phyloP scores from a whole-genome alignment of 2,113 vertebrate species.

The Myotis lucifugus region DNA sequence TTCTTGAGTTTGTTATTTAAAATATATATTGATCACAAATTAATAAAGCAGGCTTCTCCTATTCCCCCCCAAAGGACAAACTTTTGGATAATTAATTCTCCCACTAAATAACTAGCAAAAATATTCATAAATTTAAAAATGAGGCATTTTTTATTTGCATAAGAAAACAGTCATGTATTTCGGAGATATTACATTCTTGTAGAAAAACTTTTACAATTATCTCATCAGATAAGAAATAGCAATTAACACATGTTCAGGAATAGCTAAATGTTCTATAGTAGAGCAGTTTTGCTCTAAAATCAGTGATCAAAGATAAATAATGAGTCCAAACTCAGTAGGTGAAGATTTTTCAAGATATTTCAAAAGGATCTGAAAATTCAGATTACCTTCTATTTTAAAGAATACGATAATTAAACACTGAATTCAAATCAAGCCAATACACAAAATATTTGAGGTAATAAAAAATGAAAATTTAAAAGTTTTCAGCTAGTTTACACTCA shows the following conservation, averaged over 20 bases:
- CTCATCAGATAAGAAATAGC: slow-evolving; percentile 66
- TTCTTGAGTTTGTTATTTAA: slow-evolving; percentile 53
- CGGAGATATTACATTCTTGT: slow-evolving; percentile 36
- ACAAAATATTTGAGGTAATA: slow-evolving; percentile 14
- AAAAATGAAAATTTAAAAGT: not conserved
- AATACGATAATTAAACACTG: slow-evolving; percentile 38
- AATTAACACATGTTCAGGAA: slow-evolving; percentile 44
- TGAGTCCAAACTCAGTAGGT: slow-evolving; percentile 13
- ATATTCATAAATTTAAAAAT: slow-evolving; percentile 34
- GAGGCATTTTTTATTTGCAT: slow-evolving; percentile 34
- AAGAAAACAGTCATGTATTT: slow-evolving; percentile 22
- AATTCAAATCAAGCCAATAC: slow-evolving; percentile 32
- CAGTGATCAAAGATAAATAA: slow-evolving; percentile 48
- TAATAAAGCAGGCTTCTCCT: slow-evolving; percentile 40
- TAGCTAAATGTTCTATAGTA: not conserved
- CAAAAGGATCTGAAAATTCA: slow-evolving; percentile 51
- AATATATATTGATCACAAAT: slow-evolving; percentile 52
- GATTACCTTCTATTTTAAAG: not conserved
- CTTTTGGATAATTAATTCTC: slow-evolving; percentile 39
- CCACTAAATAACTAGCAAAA: slow-evolving; percentile 12
- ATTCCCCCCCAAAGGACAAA: not conserved
- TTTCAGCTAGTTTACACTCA: not conserved
- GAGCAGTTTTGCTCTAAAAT: slow-evolving; percentile 35
- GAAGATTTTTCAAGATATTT: slow-evolving; percentile 52
- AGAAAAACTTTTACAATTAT: slow-evolving; percentile 59